Conservation (phyloP, 2,888 invertebrate species). For the Craniophora ligustri region DNA sequence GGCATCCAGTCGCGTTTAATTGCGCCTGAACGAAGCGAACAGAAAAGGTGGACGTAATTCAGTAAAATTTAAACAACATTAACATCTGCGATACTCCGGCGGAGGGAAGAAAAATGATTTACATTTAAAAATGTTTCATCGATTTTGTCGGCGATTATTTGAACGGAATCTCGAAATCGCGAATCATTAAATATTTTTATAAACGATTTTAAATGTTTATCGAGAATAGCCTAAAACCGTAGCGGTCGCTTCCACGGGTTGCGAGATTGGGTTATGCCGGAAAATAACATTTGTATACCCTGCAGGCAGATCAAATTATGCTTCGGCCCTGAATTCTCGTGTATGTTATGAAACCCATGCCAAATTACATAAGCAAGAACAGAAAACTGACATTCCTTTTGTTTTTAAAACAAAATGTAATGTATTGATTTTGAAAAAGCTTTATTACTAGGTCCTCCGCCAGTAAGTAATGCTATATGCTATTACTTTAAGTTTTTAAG, state of each 20-base stretch:
- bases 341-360: background rate
- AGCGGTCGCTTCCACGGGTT: background rate
- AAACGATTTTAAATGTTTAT: slow-evolving; percentile 11
- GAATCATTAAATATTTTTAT: slow-evolving; percentile 21
- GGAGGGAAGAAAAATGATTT: slow-evolving; percentile 40
- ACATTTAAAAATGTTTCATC: slow-evolving; percentile 32
- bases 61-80: slow-evolving; percentile 41
- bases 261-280: background rate
- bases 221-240: slow-evolving; percentile 1
- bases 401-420: no score
- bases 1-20: slow-evolving; percentile 44
- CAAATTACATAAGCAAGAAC: background rate
- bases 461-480: no score
- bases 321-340: background rate
- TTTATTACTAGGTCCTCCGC: no score
- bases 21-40: slow-evolving; percentile 32
- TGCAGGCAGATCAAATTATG: background rate
- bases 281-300: slow-evolving; percentile 3
- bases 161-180: slow-evolving; percentile 2
- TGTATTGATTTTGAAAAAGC: no score
- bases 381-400: background rate
- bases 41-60: slow-evolving; percentile 31
- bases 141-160: slow-evolving; percentile 35
- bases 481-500: no score
- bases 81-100: slow-evolving; percentile 27